Percentiles rank a stretch among this genome's conserved stretches.
Evolutionary conservation across 2,888 invertebrate genomes (phyloP).

Genomic region (Trisateles emortualis): DNA sequence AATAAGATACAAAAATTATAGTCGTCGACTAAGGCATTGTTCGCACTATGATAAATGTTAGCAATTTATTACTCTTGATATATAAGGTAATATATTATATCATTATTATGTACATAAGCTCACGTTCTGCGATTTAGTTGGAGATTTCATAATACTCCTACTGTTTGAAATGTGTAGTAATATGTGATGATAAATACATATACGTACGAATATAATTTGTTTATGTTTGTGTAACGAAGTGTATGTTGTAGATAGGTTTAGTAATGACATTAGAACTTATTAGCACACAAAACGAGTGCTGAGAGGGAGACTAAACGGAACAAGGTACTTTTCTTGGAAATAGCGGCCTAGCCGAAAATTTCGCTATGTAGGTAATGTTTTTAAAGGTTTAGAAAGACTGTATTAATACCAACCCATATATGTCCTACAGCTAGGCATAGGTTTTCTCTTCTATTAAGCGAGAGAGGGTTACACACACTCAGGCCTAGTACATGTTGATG

Average conservation of each 20-base stretch:
- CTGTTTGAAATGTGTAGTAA: constrained; percentile 18
- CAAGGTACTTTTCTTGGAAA: too few relatives aligned
- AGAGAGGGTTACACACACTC: too few relatives aligned
- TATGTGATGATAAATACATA: constrained; percentile 8
- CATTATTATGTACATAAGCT: constrained; percentile 26
- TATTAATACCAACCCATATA: too few relatives aligned
- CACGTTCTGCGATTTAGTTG: constrained; percentile 42
- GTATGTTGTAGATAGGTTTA: background rate
- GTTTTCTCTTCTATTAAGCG: too few relatives aligned
- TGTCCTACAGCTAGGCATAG: too few relatives aligned
- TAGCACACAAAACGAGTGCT: too few relatives aligned
- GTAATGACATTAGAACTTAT: too few relatives aligned
- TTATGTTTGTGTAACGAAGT: background rate
- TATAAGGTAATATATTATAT: constrained; percentile 34
- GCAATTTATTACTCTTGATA: constrained; percentile 38
- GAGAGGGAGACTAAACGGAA: too few relatives aligned
- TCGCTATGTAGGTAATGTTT: too few relatives aligned
- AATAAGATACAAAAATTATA: constrained; percentile 40
- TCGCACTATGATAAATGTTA: constrained; percentile 37
- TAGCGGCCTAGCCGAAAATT: too few relatives aligned
- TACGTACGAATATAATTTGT: constrained; percentile 5
- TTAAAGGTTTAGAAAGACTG: too few relatives aligned
- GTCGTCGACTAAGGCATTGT: constrained; percentile 27
- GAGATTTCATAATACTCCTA: constrained; percentile 22
- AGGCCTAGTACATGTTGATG: too few relatives aligned